These are phyloP conservation scores for Oryzias curvinotus DNA, from an alignment of 2,113 vertebrate genomes.

Conservation along the genomic window DNA sequence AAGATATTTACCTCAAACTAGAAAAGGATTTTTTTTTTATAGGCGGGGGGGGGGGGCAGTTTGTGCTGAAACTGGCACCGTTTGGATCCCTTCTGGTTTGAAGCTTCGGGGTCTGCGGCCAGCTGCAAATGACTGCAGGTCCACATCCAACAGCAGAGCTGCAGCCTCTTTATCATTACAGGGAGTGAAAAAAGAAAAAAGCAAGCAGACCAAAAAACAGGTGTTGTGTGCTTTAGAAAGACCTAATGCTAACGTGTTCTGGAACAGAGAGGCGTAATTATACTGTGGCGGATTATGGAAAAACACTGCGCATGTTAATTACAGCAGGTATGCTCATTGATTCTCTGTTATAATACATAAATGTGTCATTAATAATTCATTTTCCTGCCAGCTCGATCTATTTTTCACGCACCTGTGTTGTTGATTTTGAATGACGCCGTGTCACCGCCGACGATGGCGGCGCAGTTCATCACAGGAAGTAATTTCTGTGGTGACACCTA, in stretches of 20 bases:
- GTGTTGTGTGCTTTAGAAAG: slow-evolving; percentile 79
- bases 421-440: slow-evolving; percentile 71
- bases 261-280: slow-evolving; percentile 83
- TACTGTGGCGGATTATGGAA: slow-evolving; percentile 79
- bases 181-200: background rate
- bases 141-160: slow-evolving; percentile 40
- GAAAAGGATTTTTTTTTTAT: background rate
- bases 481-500: slow-evolving; percentile 64
- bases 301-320: slow-evolving; percentile 82
- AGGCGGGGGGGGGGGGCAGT: background rate
- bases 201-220: slow-evolving; percentile 80
- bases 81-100: slow-evolving; percentile 52
- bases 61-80: slow-evolving; percentile 28
- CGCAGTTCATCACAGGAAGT: slow-evolving; percentile 66
- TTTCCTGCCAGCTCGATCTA: slow-evolving; percentile 72
- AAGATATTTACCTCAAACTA: background rate
- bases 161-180: slow-evolving; percentile 67
- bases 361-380: slow-evolving; percentile 86
- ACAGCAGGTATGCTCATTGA: slow-evolving; percentile 83
- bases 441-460: slow-evolving; percentile 69
- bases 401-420: slow-evolving; percentile 82
- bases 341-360: slow-evolving; percentile 84
- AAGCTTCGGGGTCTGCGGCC: slow-evolving; percentile 46
- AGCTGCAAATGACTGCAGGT: slow-evolving; percentile 51
- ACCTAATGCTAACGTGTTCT: slow-evolving; percentile 80